Conservation (phyloP, 2,888 invertebrate species). For the Tetramorium bicarinatum region DNA sequence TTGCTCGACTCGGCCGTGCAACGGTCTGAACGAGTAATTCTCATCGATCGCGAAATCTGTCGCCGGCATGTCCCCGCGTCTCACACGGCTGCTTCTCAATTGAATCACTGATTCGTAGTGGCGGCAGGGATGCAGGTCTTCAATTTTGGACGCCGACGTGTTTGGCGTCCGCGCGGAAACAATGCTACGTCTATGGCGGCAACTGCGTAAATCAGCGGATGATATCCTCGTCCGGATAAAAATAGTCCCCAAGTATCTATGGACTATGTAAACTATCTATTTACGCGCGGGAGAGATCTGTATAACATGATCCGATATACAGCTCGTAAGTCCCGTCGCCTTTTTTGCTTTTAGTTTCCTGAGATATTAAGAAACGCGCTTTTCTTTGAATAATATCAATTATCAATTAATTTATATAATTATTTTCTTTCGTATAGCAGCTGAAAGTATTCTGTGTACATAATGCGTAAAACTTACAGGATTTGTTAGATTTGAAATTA, state of each 20-base stretch:
- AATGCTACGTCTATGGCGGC: constrained; percentile 14
- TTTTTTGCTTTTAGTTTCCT: background rate
- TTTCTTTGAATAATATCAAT: background rate
- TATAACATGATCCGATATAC: background rate
- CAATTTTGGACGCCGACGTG: constrained; percentile 10
- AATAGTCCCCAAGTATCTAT: background rate
- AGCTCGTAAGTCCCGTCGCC: background rate
- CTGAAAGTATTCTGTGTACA: background rate
- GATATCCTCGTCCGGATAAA: constrained; percentile 14
- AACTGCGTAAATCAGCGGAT: constrained; percentile 21
- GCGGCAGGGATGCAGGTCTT: constrained; percentile 2
- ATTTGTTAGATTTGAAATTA: background rate
- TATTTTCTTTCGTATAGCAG: background rate
- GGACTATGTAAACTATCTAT: background rate
- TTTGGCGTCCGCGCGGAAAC: constrained; percentile 20
- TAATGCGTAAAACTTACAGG: background rate
- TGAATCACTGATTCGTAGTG: constrained; percentile 45
- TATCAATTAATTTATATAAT: background rate
- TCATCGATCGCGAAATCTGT: constrained; percentile 72
- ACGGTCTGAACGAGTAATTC: constrained; percentile 67
- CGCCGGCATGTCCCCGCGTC: constrained; percentile 50
- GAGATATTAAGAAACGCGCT: background rate
- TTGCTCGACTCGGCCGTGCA: constrained; percentile 51
- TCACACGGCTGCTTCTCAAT: constrained; percentile 54
- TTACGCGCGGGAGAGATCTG: background rate